Base-by-base conservation (phyloP, 2,113 vertebrate species). In the Electrona antarctica region DNA sequence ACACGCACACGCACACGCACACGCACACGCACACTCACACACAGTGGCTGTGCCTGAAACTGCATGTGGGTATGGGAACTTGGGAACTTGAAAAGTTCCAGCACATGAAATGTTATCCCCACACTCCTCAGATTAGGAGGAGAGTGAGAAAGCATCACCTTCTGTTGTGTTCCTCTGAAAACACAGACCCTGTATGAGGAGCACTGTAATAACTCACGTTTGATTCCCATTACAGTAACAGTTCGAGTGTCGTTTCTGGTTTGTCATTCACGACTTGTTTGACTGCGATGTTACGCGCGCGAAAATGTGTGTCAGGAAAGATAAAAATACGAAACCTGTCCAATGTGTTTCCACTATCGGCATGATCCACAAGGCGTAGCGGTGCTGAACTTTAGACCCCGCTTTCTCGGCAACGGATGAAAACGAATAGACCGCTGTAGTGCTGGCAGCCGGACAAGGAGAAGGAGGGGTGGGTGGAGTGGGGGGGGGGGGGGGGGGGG, bases 301-400 rank as follows among this genome's bases (percentile, higher is more conserved):
- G 8, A 64, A 64, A 70, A 64, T 49, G 29, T 9, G 52, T 0
- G 50, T 69, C 62, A 59, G 64, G 77, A 77, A 47, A 58, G n/a
- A 79, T 80, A 73, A 60, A 81, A 74, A 79, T 83, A 41, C 3
- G 3, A 41, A 41, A 41, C 33, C 5, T 41, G 33, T 41, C 74
- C 71, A 67, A 77, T 62, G 33, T 8, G n/a, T 64, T 73, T 64
- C 74, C 74, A 54, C 70, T 62, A 69, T 78, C 33, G 33, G 33
- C 67, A 72, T 80, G 81, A 90, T 85, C 82, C 83, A 62, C 48
- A 72, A 7, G 1, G 77, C 84, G 79, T 73, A 84, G 78, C 76
- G 63, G 88, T 70, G 77, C 83, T 92, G 89, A 92, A 93, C 92
- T 91, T 90, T 91, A 84, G 87, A 92, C 92, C 88, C 88, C 80